phyloP scores from a whole-genome alignment of 2,113 vertebrate species.

The Microcebus ravelobensis region DNA sequence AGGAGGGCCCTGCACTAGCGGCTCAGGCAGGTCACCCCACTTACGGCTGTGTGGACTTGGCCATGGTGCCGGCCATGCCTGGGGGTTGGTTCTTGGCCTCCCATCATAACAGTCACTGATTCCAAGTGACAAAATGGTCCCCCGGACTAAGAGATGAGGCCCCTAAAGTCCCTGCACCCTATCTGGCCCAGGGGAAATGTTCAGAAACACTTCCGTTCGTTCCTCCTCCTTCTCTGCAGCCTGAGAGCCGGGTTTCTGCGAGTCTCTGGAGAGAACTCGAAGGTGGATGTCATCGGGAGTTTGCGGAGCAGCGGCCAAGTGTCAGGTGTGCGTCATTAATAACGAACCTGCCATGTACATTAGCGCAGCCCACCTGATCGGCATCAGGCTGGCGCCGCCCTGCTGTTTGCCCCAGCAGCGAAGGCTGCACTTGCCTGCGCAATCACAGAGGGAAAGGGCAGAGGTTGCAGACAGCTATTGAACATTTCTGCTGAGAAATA shows the following conservation, averaged over 20 bases:
- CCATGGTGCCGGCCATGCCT: background rate
- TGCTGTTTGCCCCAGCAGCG: background rate
- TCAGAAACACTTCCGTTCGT: no score
- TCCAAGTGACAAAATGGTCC: background rate
- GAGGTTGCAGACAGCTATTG: background rate
- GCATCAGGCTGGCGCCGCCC: accelerated
- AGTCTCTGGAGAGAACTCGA: accelerated
- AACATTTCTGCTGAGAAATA: background rate
- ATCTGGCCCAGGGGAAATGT: background rate
- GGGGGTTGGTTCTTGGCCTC: background rate
- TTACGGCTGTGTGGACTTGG: background rate
- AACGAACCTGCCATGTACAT: background rate
- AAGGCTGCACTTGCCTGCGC: no score
- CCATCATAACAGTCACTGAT: background rate
- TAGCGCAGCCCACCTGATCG: background rate
- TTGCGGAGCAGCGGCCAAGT: background rate
- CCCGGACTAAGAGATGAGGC: background rate
- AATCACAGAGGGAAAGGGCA: background rate
- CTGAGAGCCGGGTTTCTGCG: background rate
- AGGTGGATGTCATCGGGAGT: accelerated
- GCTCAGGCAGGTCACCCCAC: accelerated
- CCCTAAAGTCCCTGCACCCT: background rate
- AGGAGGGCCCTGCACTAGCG: accelerated
- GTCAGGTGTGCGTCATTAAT: background rate
- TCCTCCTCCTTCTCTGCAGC: background rate